These are phyloP conservation scores for Ganaspis brasiliensis DNA, from an alignment of 2,888 invertebrate species.

Conservation along the genomic window DNA sequence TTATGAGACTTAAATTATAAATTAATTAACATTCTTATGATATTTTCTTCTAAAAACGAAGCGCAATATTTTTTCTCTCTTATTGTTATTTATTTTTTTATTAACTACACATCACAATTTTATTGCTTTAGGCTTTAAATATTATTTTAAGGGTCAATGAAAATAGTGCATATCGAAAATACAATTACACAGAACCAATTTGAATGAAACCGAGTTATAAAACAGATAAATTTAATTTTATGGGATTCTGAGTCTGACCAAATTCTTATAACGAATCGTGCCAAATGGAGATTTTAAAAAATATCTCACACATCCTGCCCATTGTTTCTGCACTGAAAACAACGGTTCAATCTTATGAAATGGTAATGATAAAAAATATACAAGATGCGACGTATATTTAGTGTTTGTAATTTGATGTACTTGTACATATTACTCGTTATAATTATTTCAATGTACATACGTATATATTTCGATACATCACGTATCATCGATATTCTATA, in stretches of 20 bases:
- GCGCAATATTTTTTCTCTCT: too few species aligned
- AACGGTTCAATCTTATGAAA: slow-evolving; percentile 64
- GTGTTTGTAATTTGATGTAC: slow-evolving; percentile 78
- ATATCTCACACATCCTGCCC: slow-evolving; percentile 37
- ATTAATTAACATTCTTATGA: not conserved
- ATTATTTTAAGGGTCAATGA: slow-evolving; percentile 14
- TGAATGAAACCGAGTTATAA: not conserved
- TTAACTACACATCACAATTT: slow-evolving; percentile 42
- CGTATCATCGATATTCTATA: slow-evolving; percentile 42
- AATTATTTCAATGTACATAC: slow-evolving; percentile 63
- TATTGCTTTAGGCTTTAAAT: not conserved
- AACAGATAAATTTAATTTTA: slow-evolving; percentile 12
- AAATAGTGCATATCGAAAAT: slow-evolving; percentile 41
- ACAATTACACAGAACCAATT: slow-evolving; percentile 29
- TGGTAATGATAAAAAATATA: slow-evolving; percentile 66
- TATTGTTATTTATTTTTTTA: slow-evolving; percentile 32
- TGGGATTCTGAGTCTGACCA: slow-evolving; percentile 35
- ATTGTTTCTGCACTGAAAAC: slow-evolving; percentile 49
- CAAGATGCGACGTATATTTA: slow-evolving; percentile 72
- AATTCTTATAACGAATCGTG: slow-evolving; percentile 53
- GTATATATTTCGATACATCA: slow-evolving; percentile 39
- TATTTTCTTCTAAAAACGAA: too few species aligned
- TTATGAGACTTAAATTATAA: not conserved
- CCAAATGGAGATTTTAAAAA: slow-evolving; percentile 51
- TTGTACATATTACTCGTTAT: slow-evolving; percentile 78